Percentiles rank a stretch among this genome's conserved stretches.
phyloP scores from a whole-genome alignment of 2,113 vertebrate genomes.

The Sander lucioperca region DNA sequence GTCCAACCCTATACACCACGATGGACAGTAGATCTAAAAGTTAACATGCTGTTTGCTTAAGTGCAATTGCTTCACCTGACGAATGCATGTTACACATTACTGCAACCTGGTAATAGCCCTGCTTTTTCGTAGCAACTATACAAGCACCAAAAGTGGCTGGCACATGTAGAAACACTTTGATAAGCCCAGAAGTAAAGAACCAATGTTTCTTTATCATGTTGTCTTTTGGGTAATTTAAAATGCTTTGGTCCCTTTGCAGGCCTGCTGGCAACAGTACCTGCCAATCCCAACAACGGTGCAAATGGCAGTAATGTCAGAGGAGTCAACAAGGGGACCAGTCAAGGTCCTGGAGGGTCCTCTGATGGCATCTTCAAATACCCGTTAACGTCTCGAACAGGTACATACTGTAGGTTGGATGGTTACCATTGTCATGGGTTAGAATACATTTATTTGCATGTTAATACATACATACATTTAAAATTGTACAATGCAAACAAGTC shows the following conservation, averaged over 20 bases:
- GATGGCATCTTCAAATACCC: slow-evolving; percentile 79
- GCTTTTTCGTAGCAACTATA: neutral
- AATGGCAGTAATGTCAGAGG: slow-evolving; percentile 79
- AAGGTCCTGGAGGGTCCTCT: slow-evolving; percentile 72
- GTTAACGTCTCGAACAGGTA: slow-evolving; percentile 77
- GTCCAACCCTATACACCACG: neutral
- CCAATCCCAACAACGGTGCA: slow-evolving; percentile 79
- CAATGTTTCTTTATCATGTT: neutral
- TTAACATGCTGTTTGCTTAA: neutral
- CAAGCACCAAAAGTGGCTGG: neutral
- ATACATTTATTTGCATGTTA: neutral
- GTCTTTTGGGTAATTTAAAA: neutral
- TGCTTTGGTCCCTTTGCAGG: slow-evolving; percentile 77
- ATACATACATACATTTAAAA: neutral
- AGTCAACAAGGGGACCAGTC: slow-evolving; percentile 72
- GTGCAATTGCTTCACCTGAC: neutral
- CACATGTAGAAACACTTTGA: neutral
- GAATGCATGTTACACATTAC: neutral
- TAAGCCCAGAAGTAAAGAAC: neutral
- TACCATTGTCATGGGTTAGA: neutral
- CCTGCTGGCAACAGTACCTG: slow-evolving; percentile 92
- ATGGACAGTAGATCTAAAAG: neutral
- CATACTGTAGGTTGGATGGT: neutral
- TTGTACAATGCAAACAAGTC: neutral
- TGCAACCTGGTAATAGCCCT: neutral